A percentile compares a stretch with the other conserved stretches of the same genome.
Evolutionary conservation across 2,797 vertebrate species (phyloP).

Genomic region (Triplophysa yarkandensis): DNA sequence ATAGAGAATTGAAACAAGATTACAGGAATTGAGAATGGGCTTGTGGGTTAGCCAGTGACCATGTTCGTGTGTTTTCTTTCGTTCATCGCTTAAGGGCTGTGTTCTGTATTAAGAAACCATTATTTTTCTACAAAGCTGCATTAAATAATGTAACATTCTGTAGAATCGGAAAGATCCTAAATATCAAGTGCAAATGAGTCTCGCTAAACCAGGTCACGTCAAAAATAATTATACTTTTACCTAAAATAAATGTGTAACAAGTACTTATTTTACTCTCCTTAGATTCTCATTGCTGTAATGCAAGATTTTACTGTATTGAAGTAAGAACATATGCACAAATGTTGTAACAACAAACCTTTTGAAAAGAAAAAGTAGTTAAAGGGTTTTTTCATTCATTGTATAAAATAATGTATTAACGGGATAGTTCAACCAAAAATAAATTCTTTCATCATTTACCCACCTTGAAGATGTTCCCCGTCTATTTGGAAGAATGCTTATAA

Average conservation of each 20-base stretch:
- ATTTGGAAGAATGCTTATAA: no score
- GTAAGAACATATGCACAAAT: no score
- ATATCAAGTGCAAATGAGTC: not conserved
- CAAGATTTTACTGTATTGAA: no score
- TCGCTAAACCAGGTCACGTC: not conserved
- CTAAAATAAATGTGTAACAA: no score
- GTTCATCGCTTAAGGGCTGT: not conserved
- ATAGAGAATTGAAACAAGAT: constrained; percentile 43
- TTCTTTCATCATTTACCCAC: not conserved
- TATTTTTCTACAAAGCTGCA: not conserved
- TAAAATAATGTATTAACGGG: no score
- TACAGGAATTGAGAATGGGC: constrained; percentile 30
- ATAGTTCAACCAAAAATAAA: not conserved
- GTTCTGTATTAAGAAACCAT: constrained; percentile 12
- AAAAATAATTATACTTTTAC: no score
- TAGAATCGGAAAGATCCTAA: not conserved
- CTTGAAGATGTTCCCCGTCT: no score
- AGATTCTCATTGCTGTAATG: no score
- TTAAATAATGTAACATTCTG: not conserved
- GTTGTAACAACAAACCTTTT: no score
- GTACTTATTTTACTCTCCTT: no score
- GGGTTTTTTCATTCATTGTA: no score
- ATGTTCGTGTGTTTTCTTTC: constrained; percentile 14
- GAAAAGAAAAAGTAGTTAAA: no score
- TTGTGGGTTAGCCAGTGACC: constrained; percentile 18